These are phyloP conservation scores for Pollenia angustigena DNA, from an alignment of 2,888 invertebrate genomes.

Conservation along the genomic window DNA sequence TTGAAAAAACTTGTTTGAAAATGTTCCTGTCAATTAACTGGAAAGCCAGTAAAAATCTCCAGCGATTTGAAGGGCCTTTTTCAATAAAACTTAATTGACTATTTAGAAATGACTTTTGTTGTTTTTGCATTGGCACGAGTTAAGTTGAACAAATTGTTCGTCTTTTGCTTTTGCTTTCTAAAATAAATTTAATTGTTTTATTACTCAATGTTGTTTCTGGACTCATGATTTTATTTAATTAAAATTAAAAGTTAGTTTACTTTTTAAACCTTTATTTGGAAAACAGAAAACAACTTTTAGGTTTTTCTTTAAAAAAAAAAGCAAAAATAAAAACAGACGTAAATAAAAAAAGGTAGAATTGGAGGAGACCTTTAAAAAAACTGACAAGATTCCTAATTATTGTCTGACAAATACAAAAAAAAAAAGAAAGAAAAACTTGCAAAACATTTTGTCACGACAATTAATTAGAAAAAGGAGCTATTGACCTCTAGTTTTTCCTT, in stretches of 20 bases:
- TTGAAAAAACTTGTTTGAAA: no score
- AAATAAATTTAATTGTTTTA: conserved; percentile 9
- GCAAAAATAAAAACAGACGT: not conserved
- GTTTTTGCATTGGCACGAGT: no score
- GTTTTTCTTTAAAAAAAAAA: not conserved
- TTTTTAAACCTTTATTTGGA: not conserved
- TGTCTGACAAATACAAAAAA: not conserved
- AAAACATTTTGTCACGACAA: conserved; percentile 17
- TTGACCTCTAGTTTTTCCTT: not conserved
- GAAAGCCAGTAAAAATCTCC: no score
- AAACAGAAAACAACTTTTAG: not conserved
- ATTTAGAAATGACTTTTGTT: no score
- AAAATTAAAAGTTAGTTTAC: conserved; percentile 41
- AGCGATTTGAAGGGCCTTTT: no score
- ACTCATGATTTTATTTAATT: conserved; percentile 22
- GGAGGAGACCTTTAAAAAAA: not conserved
- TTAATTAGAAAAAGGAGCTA: conserved; percentile 16
- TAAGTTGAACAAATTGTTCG: not conserved
- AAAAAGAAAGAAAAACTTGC: not conserved
- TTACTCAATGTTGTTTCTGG: not conserved
- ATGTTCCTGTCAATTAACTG: no score
- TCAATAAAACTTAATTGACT: no score
- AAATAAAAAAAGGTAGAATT: not conserved
- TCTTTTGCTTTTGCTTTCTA: not conserved
- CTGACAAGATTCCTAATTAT: not conserved